Evolutionary conservation across 2,888 invertebrate genomes (phyloP).

Genomic region (Lissocephala sabroskyi): DNA sequence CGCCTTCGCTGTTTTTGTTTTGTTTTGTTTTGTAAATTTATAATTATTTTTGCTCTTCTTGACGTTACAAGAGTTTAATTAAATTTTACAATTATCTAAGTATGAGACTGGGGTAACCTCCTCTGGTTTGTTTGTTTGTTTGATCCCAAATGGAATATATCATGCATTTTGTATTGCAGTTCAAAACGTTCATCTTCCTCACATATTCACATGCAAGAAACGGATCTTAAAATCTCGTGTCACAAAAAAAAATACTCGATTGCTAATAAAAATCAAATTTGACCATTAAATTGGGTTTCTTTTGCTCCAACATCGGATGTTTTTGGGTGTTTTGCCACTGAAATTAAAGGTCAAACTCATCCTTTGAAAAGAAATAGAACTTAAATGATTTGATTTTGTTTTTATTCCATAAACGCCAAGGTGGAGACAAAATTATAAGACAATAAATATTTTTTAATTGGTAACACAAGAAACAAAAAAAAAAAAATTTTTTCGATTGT

Average conservation of each 20-base stretch:
- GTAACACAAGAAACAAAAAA: conserved; percentile 26
- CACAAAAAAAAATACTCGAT: no score
- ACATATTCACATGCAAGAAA: no score
- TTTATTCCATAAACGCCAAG: conserved; percentile 22
- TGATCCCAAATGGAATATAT: no score
- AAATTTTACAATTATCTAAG: conserved; percentile 12
- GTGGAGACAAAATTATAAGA: conserved; percentile 11
- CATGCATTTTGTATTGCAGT: not conserved
- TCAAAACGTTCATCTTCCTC: conserved; percentile 24
- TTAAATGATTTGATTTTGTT: conserved; percentile 21
- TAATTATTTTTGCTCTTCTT: conserved; percentile 9
- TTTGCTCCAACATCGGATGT: no score
- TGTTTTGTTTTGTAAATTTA: conserved; percentile 2
- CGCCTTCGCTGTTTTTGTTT: not conserved
- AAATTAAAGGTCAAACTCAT: no score
- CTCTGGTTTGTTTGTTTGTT: conserved; percentile 10
- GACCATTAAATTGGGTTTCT: no score
- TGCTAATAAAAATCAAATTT: no score
- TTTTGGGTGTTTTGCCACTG: no score
- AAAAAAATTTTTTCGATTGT: not conserved
- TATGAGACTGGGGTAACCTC: no score
- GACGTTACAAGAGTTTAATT: conserved; percentile 16
- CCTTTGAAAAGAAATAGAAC: not conserved
- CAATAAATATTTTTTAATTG: conserved; percentile 17
- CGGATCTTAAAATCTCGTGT: no score